Evolutionary conservation across 2,888 invertebrate genomes (phyloP), one percentile per base, ranked within the genome.

Genomic region (Andrena trimmerana): DNA sequence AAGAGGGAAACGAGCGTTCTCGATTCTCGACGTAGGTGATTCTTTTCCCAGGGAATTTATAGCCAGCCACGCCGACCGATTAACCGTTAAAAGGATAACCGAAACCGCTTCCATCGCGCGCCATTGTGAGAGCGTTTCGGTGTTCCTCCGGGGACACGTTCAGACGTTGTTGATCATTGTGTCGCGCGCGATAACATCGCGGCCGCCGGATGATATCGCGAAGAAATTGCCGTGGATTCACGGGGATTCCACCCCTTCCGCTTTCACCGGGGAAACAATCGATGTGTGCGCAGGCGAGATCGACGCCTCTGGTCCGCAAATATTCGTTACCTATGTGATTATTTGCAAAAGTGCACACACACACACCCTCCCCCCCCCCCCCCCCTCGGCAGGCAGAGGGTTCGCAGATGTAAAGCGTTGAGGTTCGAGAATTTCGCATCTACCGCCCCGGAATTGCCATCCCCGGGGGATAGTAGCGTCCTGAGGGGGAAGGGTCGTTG

Each of bases 71-170:
- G 57, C 27, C 74, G 62, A 57, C 57, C 78, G 83, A 81, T 87
- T 76, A 82, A 84, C 77, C 31, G 80, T 86, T 85, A 77, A 77
- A 71, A 62, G 50, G 60, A 67, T 73, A 74, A 83, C 69, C 31
- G 68, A 59, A 67, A 60, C 42, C 33, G 62, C 52, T 63, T 27
- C 48, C 60, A n/a, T 24, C 20, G 57, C 60, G 36, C 31, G 60
- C 70, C 67, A 67, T 76, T 71, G 70, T 63, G 54, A 76, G 62
- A 76, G 68, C 76, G 66, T 84, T 78, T 84, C 63, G 73, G 59
- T 76, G 69, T 78, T 70, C 36, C 52, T 20, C 54, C 27, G 16
- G 54, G 71, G 62, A 76, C 57, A 57, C 54, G 20, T 48, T 31
- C 4, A 20, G 2, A 31, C 42, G 31, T 24, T 60, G 65, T 80